Percentiles rank a stretch among this genome's conserved stretches.
Evolutionary conservation across 2,888 invertebrate genomes (phyloP).

Genomic region (Drosophila leonis): DNA sequence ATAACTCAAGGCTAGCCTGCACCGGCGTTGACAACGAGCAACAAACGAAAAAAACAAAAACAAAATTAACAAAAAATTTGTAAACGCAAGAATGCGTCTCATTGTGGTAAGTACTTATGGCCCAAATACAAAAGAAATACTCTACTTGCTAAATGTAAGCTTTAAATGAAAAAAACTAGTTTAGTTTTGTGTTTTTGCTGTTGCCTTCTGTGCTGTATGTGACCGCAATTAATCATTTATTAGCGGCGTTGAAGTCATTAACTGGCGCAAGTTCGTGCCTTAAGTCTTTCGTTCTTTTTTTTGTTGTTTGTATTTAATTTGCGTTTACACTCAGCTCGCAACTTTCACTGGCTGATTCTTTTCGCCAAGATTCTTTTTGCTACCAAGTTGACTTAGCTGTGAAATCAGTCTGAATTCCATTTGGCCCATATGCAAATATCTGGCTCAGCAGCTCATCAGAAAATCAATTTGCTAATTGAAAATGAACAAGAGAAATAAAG

Average conservation of each 20-base stretch:
- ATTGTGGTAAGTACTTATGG: conserved; percentile 66
- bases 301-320: conserved; percentile 32
- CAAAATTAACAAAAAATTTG: background rate
- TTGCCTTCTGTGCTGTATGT: conserved; percentile 14
- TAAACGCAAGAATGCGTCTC: conserved; percentile 56
- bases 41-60: background rate
- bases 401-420: conserved; percentile 40
- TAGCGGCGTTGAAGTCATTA: conserved; percentile 68
- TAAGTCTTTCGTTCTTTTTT: conserved; percentile 62
- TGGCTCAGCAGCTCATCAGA: conserved; percentile 5
- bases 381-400: conserved; percentile 11
- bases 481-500: background rate
- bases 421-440: conserved; percentile 58
- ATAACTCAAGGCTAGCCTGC: conserved; percentile 41
- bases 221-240: conserved; percentile 72
- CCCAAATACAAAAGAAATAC: background rate
- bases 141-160: conserved; percentile 6
- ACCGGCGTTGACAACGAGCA: conserved; percentile 16
- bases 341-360: conserved; percentile 71
- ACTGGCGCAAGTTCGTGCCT: conserved; percentile 68
- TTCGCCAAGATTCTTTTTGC: conserved; percentile 39
- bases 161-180: conserved; percentile 52
- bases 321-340: conserved; percentile 25
- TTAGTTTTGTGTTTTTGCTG: conserved; percentile 13
- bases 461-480: conserved; percentile 30